These are phyloP conservation scores for Rhabdophis nuchalis DNA, from an alignment of 2,797 vertebrate species.

Conservation along the genomic window DNA sequence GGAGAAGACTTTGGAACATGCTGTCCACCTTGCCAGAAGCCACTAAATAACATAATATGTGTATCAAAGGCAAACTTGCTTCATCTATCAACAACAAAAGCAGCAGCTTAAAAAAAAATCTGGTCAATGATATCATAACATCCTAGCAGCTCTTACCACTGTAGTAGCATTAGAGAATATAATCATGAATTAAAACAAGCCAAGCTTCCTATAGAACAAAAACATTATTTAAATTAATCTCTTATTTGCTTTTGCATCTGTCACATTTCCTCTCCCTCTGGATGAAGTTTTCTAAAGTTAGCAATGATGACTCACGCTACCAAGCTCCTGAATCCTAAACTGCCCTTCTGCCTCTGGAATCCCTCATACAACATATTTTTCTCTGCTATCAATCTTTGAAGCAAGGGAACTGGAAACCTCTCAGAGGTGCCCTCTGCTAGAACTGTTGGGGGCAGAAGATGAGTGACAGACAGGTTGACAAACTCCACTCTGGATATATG, in stretches of 20 bases:
- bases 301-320: neutral
- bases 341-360: neutral
- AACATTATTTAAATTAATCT: neutral
- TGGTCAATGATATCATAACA: slow-evolving; percentile 13
- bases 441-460: too few relatives aligned
- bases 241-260: neutral
- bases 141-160: slow-evolving; percentile 1
- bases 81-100: slow-evolving; percentile 40
- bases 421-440: neutral
- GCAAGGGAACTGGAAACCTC: neutral
- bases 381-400: neutral
- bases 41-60: slow-evolving; percentile 59
- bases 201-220: neutral
- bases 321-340: neutral
- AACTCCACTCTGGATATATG: neutral
- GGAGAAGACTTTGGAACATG: slow-evolving; percentile 49
- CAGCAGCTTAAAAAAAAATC: neutral
- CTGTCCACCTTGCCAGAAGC: slow-evolving; percentile 54
- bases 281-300: neutral
- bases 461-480: neutral
- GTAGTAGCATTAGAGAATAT: slow-evolving; percentile 5
- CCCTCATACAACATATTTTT: neutral
- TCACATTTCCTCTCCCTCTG: neutral
- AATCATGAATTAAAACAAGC: neutral
- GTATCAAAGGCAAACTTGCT: slow-evolving; percentile 46